These are phyloP conservation scores for Myotis davidii DNA, from an alignment of 2,113 vertebrate species.

Conservation along the genomic window DNA sequence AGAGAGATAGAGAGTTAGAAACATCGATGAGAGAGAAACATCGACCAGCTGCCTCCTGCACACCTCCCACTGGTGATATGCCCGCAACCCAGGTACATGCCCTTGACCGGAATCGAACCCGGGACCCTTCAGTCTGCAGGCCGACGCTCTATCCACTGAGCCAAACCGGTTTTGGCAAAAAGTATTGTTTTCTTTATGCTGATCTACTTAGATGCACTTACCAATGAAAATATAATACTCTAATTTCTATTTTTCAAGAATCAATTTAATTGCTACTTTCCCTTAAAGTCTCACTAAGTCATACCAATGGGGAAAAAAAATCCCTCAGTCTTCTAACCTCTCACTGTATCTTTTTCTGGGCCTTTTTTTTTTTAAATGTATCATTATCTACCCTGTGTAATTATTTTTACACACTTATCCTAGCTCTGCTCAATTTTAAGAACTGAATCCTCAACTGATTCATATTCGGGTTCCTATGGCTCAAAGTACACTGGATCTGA, in stretches of 20 bases:
- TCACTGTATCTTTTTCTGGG: not conserved
- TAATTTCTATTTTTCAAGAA: not conserved
- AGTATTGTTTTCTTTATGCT: not conserved
- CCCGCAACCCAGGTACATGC: too few relatives aligned
- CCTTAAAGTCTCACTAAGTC: not conserved
- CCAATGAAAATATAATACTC: not conserved
- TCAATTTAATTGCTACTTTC: not conserved
- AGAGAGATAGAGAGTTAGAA: too few relatives aligned
- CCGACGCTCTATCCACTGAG: too few relatives aligned
- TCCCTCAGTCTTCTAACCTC: fast-evolving
- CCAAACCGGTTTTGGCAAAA: too few relatives aligned
- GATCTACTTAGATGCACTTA: not conserved
- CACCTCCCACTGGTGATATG: too few relatives aligned
- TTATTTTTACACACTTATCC: not conserved
- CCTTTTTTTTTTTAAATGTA: not conserved
- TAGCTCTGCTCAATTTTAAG: not conserved
- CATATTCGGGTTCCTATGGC: not conserved
- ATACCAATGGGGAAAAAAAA: not conserved
- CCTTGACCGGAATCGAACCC: too few relatives aligned
- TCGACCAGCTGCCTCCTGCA: too few relatives aligned
- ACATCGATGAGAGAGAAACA: too few relatives aligned
- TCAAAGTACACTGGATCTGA: not conserved
- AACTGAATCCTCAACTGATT: not conserved
- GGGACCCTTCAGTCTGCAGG: too few relatives aligned
- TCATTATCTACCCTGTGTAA: not conserved